Evolutionary conservation across 2,113 vertebrate species (phyloP).

Genomic region (Malurus melanocephalus): DNA sequence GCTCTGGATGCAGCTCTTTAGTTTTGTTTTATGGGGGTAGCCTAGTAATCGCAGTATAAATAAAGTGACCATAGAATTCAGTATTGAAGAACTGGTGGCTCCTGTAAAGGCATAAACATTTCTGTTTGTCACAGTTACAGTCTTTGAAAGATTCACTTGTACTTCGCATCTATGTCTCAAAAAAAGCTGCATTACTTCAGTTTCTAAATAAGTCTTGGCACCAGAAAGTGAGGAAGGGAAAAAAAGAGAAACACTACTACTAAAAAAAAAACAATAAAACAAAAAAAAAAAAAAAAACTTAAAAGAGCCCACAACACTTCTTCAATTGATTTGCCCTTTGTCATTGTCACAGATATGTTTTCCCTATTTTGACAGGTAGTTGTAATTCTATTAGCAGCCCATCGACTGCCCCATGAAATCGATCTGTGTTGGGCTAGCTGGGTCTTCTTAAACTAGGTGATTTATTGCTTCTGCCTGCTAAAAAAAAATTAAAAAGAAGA

Average conservation of each 20-base stretch:
- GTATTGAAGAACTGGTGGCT: background rate
- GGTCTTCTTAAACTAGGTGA: constrained; percentile 79
- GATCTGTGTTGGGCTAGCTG: constrained; percentile 69
- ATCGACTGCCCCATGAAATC: constrained; percentile 78
- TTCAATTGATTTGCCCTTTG: constrained; percentile 81
- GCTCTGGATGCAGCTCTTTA: background rate
- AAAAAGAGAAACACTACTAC: too few species aligned
- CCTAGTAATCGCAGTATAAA: background rate
- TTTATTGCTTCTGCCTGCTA: constrained; percentile 79
- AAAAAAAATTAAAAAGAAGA: constrained; percentile 40
- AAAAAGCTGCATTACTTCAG: too few species aligned
- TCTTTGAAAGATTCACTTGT: constrained; percentile 23
- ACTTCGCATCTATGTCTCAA: constrained; percentile 41
- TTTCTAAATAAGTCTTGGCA: too few species aligned
- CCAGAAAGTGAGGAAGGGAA: too few species aligned
- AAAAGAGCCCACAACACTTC: constrained; percentile 30
- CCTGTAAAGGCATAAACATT: background rate
- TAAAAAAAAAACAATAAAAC: background rate
- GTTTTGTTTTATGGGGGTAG: background rate
- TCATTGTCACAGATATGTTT: constrained; percentile 77
- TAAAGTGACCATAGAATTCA: background rate
- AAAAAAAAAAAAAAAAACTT: background rate
- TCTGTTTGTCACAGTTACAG: constrained; percentile 29
- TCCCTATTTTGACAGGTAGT: constrained; percentile 82
- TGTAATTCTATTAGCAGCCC: constrained; percentile 84